These are phyloP conservation scores for Pseudochirops corinnae DNA, from an alignment of 2,797 vertebrate species.

Conservation along the genomic window DNA sequence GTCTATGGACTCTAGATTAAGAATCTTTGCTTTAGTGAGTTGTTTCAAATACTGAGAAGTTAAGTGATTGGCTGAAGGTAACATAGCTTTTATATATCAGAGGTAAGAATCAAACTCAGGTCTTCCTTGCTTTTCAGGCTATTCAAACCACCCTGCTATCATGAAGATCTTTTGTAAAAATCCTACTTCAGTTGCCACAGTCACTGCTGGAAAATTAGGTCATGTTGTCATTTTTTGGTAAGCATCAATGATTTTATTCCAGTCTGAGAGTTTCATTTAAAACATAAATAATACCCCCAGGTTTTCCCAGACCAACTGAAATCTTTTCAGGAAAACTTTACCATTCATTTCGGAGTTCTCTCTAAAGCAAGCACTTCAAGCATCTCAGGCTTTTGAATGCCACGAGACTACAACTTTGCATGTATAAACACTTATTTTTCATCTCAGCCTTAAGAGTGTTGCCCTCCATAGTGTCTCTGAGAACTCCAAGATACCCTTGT, in stretches of 20 bases:
- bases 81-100: background rate
- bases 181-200: background rate
- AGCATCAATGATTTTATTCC: background rate
- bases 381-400: conserved; percentile 1
- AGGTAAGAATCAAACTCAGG: background rate
- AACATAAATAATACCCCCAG: conserved; percentile 4
- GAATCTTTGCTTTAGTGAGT: background rate
- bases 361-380: conserved; percentile 32
- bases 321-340: conserved; percentile 17
- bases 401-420: conserved; percentile 19
- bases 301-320: conserved; percentile 43
- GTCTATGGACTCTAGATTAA: background rate
- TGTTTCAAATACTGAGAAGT: background rate
- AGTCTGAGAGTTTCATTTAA: conserved; percentile 12
- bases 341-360: conserved; percentile 24
- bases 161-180: background rate
- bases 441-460: conserved; percentile 45
- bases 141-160: background rate
- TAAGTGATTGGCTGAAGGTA: background rate
- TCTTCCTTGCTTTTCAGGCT: background rate
- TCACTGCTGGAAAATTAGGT: background rate
- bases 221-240: background rate
- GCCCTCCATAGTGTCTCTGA: conserved; percentile 48
- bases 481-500: conserved; percentile 39
- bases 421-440: conserved; percentile 44